These are phyloP conservation scores for Zoanthus sociatus DNA, from an alignment of 92 coral and sea anemone species.

Conservation along the genomic window DNA sequence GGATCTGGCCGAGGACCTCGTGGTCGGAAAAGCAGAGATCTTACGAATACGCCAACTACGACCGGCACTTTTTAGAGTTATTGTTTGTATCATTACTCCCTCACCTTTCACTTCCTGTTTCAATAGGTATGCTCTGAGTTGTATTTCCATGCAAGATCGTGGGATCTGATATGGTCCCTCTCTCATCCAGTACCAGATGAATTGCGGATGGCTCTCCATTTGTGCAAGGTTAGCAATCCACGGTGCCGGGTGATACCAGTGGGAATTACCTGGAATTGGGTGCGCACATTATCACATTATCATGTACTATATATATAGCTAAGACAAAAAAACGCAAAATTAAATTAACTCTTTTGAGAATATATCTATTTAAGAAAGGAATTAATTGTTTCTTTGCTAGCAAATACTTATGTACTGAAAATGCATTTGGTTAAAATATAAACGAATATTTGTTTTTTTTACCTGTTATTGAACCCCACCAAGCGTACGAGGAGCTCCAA, in stretches of 20 bases:
- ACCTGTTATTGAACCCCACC: slow-evolving; percentile 65
- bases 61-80: too few species aligned
- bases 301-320: neutral
- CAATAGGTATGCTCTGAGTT: slow-evolving; percentile 50
- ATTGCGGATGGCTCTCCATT: slow-evolving; percentile 65
- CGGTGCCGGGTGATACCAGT: slow-evolving; percentile 76
- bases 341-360: too few species aligned
- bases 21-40: too few species aligned
- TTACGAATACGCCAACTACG: too few species aligned
- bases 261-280: slow-evolving; percentile 46
- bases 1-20: too few species aligned
- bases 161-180: slow-evolving; percentile 76
- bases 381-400: too few species aligned
- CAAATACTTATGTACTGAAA: too few species aligned
- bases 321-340: too few species aligned
- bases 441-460: neutral
- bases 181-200: slow-evolving; percentile 93
- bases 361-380: too few species aligned
- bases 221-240: slow-evolving; percentile 73
- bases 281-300: neutral
- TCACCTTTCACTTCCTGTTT: neutral
- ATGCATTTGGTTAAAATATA: neutral
- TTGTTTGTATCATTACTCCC: neutral
- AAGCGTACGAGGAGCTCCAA: slow-evolving; percentile 15
- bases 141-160: slow-evolving; percentile 77